These are phyloP conservation scores for Onchidella celtica DNA, from an alignment of 2,888 invertebrate species.

Conservation along the genomic window DNA sequence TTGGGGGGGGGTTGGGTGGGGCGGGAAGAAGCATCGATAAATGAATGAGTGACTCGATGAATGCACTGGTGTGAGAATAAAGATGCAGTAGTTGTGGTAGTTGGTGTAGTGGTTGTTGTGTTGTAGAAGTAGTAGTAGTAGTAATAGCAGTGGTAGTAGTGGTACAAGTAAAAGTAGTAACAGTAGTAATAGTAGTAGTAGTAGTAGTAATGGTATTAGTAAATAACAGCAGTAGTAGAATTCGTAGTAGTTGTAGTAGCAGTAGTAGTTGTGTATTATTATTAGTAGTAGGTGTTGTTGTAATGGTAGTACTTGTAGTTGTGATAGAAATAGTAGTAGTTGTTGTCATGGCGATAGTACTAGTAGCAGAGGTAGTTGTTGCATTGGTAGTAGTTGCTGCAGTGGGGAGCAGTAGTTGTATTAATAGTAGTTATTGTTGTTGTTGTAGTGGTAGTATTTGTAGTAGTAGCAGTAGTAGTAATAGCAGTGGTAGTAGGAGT, in stretches of 20 bases:
- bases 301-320: slow-evolving; percentile 25
- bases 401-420: not conserved
- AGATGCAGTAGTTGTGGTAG: not conserved
- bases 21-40: too few species aligned
- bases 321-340: slow-evolving; percentile 27
- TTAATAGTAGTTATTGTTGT: not conserved
- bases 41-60: not conserved
- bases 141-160: not conserved
- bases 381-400: not conserved
- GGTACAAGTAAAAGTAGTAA: too few species aligned
- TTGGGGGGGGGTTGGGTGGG: too few species aligned
- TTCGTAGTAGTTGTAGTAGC: too few species aligned
- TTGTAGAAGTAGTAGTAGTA: not conserved
- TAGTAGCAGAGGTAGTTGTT: not conserved
- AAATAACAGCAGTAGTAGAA: slow-evolving; percentile 28
- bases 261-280: slow-evolving; percentile 10
- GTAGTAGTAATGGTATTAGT: slow-evolving; percentile 8
- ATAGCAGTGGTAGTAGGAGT: not conserved
- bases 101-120: too few species aligned
- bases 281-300: slow-evolving; percentile 22
- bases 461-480: slow-evolving; percentile 20
- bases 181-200: slow-evolving; percentile 28
- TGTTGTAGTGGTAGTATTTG: not conserved
- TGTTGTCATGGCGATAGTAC: not conserved
- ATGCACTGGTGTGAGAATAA: not conserved